Evolutionary conservation across 2,113 vertebrate genomes (phyloP).

Genomic region (Rhabdomys dilectus): DNA sequence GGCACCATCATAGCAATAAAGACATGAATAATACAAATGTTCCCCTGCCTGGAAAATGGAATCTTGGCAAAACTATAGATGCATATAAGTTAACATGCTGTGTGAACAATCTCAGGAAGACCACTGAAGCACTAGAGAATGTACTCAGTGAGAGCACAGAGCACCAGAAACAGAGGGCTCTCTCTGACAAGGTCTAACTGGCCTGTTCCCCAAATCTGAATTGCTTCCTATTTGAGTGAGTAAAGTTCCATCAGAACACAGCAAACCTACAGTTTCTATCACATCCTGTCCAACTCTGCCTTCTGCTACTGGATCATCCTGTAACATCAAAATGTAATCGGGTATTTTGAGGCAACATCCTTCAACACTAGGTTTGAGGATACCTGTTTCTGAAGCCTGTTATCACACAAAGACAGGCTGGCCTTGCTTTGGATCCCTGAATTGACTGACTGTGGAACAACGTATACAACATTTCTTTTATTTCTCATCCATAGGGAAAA

Average conservation of each 20-base stretch:
- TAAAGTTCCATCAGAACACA: not conserved
- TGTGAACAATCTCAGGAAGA: not conserved
- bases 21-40: not conserved
- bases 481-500: conserved; percentile 49
- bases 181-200: not conserved
- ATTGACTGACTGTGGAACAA: not conserved
- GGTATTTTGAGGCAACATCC: not conserved
- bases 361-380: not conserved
- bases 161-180: not conserved
- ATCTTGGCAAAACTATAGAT: not conserved
- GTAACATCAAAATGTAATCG: not conserved
- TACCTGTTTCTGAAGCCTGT: not conserved
- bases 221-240: not conserved
- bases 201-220: not conserved
- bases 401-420: not conserved
- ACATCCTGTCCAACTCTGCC: not conserved
- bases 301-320: not conserved
- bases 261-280: not conserved
- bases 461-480: not conserved
- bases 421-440: not conserved
- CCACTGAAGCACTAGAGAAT: not conserved
- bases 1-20: not conserved
- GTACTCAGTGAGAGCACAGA: not conserved
- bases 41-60: not conserved
- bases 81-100: not conserved